Conservation (phyloP, 2,113 vertebrate species). For the Percopsis transmontana region DNA sequence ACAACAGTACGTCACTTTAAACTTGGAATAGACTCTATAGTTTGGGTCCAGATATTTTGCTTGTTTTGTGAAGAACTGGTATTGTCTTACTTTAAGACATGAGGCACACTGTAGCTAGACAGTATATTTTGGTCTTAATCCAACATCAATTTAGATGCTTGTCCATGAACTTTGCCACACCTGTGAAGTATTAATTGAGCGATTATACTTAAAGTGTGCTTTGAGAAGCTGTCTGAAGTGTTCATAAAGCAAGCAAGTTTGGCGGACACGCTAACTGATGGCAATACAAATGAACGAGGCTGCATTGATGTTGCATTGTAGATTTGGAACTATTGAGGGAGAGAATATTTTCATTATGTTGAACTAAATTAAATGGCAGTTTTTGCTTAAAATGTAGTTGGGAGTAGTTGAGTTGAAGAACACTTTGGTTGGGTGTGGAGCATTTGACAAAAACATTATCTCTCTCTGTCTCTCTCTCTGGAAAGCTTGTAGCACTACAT, state of each 20-base stretch:
- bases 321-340: conserved; percentile 1
- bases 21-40: conserved; percentile 10
- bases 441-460: conserved; percentile 11
- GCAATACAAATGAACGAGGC: conserved; percentile 11
- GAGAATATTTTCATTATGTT: conserved; percentile 7
- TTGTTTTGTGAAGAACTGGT: no score
- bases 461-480: background rate
- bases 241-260: conserved; percentile 11
- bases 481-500: conserved; percentile 14
- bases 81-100: no score
- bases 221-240: conserved; percentile 21
- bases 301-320: conserved; percentile 11
- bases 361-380: conserved; percentile 9
- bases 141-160: conserved; percentile 38
- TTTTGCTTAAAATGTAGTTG: conserved; percentile 27
- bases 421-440: conserved; percentile 25
- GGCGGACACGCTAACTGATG: conserved; percentile 8
- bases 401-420: conserved; percentile 17
- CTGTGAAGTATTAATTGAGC: conserved; percentile 56
- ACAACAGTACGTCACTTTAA: conserved; percentile 52
- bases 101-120: no score
- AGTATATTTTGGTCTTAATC: no score
- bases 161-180: conserved; percentile 49
- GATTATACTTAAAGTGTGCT: conserved; percentile 55
- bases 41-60: conserved; percentile 15